Base-by-base conservation (phyloP, 2,113 vertebrate genomes). In the Ceyx melanurus region DNA sequence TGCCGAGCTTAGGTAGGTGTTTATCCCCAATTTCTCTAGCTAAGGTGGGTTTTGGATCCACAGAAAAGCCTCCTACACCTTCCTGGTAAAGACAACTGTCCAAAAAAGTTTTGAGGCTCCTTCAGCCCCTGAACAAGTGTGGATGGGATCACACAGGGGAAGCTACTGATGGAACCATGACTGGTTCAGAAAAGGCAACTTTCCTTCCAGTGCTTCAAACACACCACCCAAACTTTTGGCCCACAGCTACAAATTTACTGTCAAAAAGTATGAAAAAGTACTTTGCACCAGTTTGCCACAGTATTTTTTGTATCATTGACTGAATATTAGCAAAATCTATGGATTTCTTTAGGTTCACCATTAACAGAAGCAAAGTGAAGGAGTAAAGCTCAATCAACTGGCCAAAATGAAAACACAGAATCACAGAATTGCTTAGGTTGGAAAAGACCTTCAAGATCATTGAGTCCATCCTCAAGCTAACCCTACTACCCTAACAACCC, bases 101-200 rank as follows among this genome's bases (percentile, higher is more conserved):
- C n/a, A 33, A 18, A 9, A 58, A 58, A 31, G 42, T 19, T n/a
- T n/a, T 20, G 25, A 73, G 11, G 13, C 7, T 88, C 6, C 14
- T 5, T 8, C 5, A 20, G 21, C 2, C 16, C 5, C 45, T 31
- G 25, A 28, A 10, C 1, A 10, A 72, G 17, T 6, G 37, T 0
- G 0, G 72, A 13, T 21, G 12, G n/a, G 53, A 37, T 72, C 48
- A 23, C 75, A 58, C 28, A 12, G 33, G 3, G 3, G 10, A 9
- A 76, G 19, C 35, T 51, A 9, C 25, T 18, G 70, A 33, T 14
- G 43, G 54, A 51, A 58, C 2, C 1, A 58, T 10, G 10, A 81
- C 64, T 23, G 19, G 7, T 26, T 51, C 4, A 1, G 35, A 88
- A 48, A 82, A 37, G 16, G 6, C 28, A 62, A 31, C 14, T 40